A percentile compares a stretch with the other conserved stretches of the same genome.
phyloP scores from a whole-genome alignment of 2,888 invertebrate species.

The Platycheirus albimanus region DNA sequence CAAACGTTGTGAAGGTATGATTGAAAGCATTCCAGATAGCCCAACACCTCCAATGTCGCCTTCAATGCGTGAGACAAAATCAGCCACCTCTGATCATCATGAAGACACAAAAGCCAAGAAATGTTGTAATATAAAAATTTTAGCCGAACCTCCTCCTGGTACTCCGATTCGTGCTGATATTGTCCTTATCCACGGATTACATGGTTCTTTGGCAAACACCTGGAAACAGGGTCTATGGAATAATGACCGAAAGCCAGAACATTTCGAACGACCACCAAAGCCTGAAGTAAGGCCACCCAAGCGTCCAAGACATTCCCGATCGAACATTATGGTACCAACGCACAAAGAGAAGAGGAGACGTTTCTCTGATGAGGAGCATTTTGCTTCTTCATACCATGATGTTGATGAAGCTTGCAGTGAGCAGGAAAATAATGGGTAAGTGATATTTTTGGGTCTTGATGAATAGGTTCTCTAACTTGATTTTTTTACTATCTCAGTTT shows the following conservation, averaged over 20 bases:
- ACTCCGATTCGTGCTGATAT: conserved; percentile 85
- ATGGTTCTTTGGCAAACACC: conserved; percentile 89
- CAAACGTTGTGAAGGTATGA: conserved; percentile 78
- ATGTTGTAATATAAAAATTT: conserved; percentile 80
- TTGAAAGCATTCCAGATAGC: conserved; percentile 79
- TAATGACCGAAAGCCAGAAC: conserved; percentile 81
- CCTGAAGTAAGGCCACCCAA: conserved; percentile 81
- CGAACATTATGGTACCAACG: conserved; percentile 78
- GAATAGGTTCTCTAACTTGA: not conserved
- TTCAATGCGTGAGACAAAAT: conserved; percentile 74
- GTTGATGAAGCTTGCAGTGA: conserved; percentile 66
- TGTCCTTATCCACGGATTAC: conserved; percentile 89
- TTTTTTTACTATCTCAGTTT: conserved; percentile 69
- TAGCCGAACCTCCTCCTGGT: conserved; percentile 81
- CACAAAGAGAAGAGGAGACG: conserved; percentile 80
- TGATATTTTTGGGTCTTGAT: not conserved
- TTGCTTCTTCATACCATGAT: conserved; percentile 34
- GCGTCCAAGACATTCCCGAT: conserved; percentile 80
- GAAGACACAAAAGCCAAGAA: conserved; percentile 76
- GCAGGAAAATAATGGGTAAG: conserved; percentile 52
- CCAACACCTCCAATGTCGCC: conserved; percentile 69
- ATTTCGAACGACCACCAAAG: conserved; percentile 81
- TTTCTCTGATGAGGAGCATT: conserved; percentile 74
- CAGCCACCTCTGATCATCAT: conserved; percentile 55
- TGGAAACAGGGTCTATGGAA: conserved; percentile 92